Evolutionary conservation across 2,113 vertebrate genomes (phyloP).

Genomic region (Chaenogobius annularis): DNA sequence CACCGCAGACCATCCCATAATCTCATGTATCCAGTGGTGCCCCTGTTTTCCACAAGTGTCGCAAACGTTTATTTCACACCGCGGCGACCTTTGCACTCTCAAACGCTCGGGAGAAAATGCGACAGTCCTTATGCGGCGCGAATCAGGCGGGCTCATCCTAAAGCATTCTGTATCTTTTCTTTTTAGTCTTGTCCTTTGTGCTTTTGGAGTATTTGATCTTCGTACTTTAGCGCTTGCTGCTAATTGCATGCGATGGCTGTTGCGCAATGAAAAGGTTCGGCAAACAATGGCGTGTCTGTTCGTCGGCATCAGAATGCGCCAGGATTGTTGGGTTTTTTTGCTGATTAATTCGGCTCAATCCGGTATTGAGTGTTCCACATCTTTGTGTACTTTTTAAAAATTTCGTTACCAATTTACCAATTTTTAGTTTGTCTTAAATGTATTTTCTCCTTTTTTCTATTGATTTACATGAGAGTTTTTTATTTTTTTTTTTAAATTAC

Average conservation of each 20-base stretch:
- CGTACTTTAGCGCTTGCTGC: neutral
- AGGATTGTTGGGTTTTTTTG: neutral
- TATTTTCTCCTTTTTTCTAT: no score
- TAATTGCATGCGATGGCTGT: slow-evolving; percentile 36
- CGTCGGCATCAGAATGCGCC: neutral
- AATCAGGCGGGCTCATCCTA: slow-evolving; percentile 10
- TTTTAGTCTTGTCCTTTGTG: neutral
- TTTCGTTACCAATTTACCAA: neutral
- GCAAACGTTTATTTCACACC: slow-evolving; percentile 10
- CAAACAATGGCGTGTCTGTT: slow-evolving; percentile 14
- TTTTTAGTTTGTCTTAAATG: no score
- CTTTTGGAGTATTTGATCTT: slow-evolving; percentile 8
- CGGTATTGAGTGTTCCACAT: neutral
- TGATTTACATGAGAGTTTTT: no score
- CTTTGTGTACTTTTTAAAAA: neutral
- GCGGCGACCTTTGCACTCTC: slow-evolving; percentile 9
- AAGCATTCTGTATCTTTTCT: neutral
- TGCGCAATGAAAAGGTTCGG: slow-evolving; percentile 3
- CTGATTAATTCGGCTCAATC: neutral
- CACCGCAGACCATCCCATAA: slow-evolving; percentile 72
- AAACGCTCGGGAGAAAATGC: slow-evolving; percentile 8
- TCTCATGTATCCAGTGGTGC: slow-evolving; percentile 54
- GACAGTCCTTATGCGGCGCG: slow-evolving; percentile 8
- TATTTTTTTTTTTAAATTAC: no score
- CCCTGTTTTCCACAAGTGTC: slow-evolving; percentile 40